Evolutionary conservation across 2,113 vertebrate genomes (phyloP).

Genomic region (Tragelaphus scriptus): DNA sequence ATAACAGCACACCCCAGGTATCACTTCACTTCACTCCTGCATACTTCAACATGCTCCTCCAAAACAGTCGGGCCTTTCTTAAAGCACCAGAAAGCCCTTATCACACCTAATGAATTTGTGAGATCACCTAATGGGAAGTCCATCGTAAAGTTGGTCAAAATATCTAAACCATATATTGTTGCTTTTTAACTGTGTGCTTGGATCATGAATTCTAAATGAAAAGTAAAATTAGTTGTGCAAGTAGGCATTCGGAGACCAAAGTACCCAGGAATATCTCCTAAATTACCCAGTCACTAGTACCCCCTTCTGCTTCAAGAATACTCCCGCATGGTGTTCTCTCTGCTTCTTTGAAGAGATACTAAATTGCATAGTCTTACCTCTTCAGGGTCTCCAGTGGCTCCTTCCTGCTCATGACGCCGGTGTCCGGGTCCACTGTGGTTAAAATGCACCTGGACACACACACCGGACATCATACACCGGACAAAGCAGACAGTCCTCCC

Average conservation of each 20-base stretch:
- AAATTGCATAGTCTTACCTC: constrained; percentile 77
- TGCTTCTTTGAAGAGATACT: not conserved
- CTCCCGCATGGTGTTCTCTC: accelerated
- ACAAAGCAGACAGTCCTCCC: accelerated
- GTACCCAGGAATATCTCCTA: not conserved
- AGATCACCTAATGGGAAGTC: not conserved
- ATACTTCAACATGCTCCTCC: not conserved
- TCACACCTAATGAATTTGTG: not conserved
- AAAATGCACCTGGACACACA: constrained; percentile 86
- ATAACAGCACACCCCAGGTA: not conserved
- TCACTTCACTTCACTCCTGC: not conserved
- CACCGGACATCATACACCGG: not conserved
- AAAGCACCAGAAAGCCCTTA: not conserved
- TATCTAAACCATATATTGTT: not conserved
- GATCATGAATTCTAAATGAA: not conserved
- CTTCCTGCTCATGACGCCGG: constrained; percentile 86
- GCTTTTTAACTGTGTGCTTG: not conserved
- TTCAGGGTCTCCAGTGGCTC: constrained; percentile 92
- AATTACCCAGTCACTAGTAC: not conserved
- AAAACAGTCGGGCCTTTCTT: not conserved
- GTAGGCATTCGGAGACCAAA: not conserved
- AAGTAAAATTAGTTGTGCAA: not conserved
- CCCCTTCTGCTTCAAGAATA: not conserved
- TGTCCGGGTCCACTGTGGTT: constrained; percentile 93
- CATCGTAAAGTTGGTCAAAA: not conserved